Evolutionary conservation across 2,113 vertebrate species (phyloP).

Genomic region (Takifugu flavidus): DNA sequence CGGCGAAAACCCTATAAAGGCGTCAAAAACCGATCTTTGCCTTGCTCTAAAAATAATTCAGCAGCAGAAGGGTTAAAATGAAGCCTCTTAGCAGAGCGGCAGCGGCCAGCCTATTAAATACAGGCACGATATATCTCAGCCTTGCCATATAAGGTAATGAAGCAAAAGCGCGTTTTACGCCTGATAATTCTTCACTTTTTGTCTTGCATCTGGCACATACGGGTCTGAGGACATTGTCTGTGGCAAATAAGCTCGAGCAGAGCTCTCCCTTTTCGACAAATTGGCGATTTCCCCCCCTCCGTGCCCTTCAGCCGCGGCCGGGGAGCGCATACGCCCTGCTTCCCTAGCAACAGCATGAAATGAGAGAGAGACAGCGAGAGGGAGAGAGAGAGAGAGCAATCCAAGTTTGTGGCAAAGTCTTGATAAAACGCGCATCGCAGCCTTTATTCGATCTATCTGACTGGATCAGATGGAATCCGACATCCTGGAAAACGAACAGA

Average conservation of each 20-base stretch:
- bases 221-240: background rate
- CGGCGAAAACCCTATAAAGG: background rate
- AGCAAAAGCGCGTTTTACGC: slow-evolving; percentile 47
- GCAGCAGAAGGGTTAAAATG: slow-evolving; percentile 74
- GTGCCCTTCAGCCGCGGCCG: slow-evolving; percentile 65
- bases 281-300: slow-evolving; percentile 35
- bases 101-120: slow-evolving; percentile 70
- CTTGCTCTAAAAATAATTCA: slow-evolving; percentile 63
- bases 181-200: slow-evolving; percentile 38
- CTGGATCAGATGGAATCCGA: too few species aligned
- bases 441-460: too few species aligned
- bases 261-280: slow-evolving; percentile 15
- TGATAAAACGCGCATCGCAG: slow-evolving; percentile 7
- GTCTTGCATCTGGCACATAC: slow-evolving; percentile 9
- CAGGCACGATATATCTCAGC: slow-evolving; percentile 72
- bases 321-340: slow-evolving; percentile 74
- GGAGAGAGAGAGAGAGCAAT: slow-evolving; percentile 4
- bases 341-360: slow-evolving; percentile 71
- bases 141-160: slow-evolving; percentile 79
- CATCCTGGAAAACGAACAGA: slow-evolving; percentile 17
- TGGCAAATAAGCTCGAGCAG: slow-evolving; percentile 25
- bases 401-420: background rate
- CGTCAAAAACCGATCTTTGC: slow-evolving; percentile 11
- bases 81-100: slow-evolving; percentile 60
- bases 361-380: slow-evolving; percentile 4